phyloP scores from a whole-genome alignment of 2,113 vertebrate species.

The Progne subis region DNA sequence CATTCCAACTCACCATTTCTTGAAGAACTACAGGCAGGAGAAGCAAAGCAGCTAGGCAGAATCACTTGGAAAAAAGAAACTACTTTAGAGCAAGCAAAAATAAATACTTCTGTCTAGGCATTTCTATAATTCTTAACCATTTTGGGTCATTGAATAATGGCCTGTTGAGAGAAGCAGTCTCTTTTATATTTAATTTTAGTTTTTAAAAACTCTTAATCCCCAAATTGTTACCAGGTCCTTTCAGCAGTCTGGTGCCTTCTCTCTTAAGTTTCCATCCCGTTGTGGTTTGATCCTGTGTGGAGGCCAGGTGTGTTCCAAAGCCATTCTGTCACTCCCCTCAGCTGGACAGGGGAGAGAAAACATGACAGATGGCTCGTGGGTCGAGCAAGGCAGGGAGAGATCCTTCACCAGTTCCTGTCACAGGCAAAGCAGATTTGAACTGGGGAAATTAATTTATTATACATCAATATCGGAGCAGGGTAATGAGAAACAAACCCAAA shows the following conservation, averaged over 20 bases:
- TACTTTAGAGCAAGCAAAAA: neutral
- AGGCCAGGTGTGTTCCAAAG: neutral
- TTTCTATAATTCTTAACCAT: accelerated
- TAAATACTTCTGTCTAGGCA: accelerated
- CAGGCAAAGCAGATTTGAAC: accelerated
- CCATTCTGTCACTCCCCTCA: neutral
- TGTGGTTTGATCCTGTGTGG: neutral
- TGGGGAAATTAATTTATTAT: neutral
- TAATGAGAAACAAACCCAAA: neutral
- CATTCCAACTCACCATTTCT: neutral
- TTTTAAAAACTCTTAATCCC: neutral
- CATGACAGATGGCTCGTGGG: accelerated
- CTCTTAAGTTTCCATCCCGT: neutral
- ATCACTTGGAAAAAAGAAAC: neutral
- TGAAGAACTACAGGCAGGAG: neutral
- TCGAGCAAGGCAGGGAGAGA: neutral
- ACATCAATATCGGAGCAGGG: neutral
- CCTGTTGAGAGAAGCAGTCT: neutral
- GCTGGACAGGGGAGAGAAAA: neutral
- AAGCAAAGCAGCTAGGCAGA: neutral
- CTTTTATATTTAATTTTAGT: neutral
- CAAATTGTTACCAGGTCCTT: neutral
- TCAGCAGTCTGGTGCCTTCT: neutral
- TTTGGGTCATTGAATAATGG: neutral
- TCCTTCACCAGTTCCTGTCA: neutral